Evolutionary conservation across 2,797 vertebrate genomes (phyloP), one percentile per base, ranked within the genome.

Genomic region (Oophaga sylvatica): DNA sequence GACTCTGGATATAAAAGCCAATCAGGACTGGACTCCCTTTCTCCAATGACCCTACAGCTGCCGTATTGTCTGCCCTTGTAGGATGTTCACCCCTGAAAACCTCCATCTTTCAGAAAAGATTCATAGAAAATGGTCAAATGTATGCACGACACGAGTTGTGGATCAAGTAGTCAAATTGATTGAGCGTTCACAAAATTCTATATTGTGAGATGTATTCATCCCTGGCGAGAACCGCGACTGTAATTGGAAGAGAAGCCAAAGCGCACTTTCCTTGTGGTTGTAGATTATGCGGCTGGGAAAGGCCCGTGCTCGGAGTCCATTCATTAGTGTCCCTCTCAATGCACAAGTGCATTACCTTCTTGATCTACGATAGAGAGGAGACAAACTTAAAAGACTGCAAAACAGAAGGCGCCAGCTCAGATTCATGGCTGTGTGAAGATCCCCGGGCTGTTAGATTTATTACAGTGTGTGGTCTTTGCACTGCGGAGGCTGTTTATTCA

Each of bases 251-350:
- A 71, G 29, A 59, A 31, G 53, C 35, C 48, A 71, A 17, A 1
- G 48, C 48, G 4, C 3, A 13, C 53, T 35, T 71, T 71, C 26
- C 67, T 83, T 12, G 26, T 71, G 80, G 45, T 81, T 11, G 17
- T 19, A 41, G 62, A 65, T n/a, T 65, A 65, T n/a, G 73, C 5
- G 48, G 73, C 11, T 15, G 53, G 75, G 11, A 62, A 41, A 60
- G 29, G 6, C 17, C 57, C 1, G 16, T 1, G 17, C 48, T 35
- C 48, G 0, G 26, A 71, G 41, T 68, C 29, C 29, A 35, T 73
- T 83, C 81, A 83, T 83, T 83, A 83, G 29, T 83, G 81, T 83
- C 81, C 29, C n/a, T 83, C 81, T 60, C 45, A 35, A 29, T 83
- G 67, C 53, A 57, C 19, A 13, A 59, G 67, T 83, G 67, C 22